These are phyloP conservation scores for Vandiemenella viatica DNA, from an alignment of 2,888 invertebrate species.

Conservation along the genomic window DNA sequence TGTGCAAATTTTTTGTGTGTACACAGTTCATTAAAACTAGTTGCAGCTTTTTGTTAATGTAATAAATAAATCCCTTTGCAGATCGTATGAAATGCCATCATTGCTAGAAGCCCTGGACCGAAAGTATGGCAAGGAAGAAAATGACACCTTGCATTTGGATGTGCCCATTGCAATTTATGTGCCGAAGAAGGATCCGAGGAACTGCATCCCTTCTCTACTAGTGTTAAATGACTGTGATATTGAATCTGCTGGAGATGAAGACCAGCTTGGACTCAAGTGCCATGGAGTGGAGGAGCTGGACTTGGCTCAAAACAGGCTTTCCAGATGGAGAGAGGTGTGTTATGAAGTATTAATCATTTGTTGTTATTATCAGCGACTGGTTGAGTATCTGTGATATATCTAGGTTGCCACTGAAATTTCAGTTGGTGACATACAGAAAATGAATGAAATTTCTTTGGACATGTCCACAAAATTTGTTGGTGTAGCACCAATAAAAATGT, in stretches of 20 bases:
- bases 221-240: slow-evolving; percentile 86
- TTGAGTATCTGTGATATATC: too few species aligned
- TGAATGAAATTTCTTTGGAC: too few species aligned
- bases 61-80: too few species aligned
- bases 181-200: slow-evolving; percentile 59
- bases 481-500: too few species aligned
- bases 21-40: too few species aligned
- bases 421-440: too few species aligned
- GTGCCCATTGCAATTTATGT: slow-evolving; percentile 74
- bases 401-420: too few species aligned
- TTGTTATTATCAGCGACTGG: too few species aligned
- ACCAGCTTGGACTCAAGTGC: slow-evolving; percentile 65
- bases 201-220: slow-evolving; percentile 57
- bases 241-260: slow-evolving; percentile 72
- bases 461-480: too few species aligned
- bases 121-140: slow-evolving; percentile 48
- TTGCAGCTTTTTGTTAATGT: too few species aligned
- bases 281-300: slow-evolving; percentile 86
- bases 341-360: too few species aligned
- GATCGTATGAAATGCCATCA: slow-evolving; percentile 71
- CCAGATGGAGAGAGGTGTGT: slow-evolving; percentile 70
- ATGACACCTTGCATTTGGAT: slow-evolving; percentile 4
- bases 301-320: slow-evolving; percentile 80
- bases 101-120: slow-evolving; percentile 77
- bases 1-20: too few species aligned